phyloP scores from a whole-genome alignment of 2,888 invertebrate genomes.

The Trichogramma dendrolimi region DNA sequence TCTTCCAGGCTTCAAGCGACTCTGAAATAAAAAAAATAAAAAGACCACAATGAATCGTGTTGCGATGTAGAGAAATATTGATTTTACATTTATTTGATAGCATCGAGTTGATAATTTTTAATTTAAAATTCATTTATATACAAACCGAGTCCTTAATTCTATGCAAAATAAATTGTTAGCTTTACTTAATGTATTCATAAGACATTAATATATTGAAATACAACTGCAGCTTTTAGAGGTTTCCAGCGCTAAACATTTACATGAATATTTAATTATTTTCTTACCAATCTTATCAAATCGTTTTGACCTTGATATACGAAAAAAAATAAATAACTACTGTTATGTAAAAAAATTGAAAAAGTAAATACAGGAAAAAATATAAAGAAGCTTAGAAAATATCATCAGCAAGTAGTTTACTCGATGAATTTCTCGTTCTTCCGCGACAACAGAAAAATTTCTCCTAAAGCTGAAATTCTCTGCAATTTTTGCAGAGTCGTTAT shows the following conservation, averaged over 20 bases:
- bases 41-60: conserved; percentile 19
- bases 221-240: conserved; percentile 34
- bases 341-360: background rate
- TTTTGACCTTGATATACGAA: no score
- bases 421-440: background rate
- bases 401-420: background rate
- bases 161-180: conserved; percentile 43
- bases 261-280: no score
- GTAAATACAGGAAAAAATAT: background rate
- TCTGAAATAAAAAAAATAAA: conserved; percentile 58
- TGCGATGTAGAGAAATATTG: conserved; percentile 20
- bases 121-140: conserved; percentile 39
- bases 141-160: conserved; percentile 48
- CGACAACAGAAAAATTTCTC: conserved; percentile 26
- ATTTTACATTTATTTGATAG: conserved; percentile 40
- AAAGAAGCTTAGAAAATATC: background rate
- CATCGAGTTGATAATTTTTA: conserved; percentile 45
- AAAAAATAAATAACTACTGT: no score
- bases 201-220: conserved; percentile 44
- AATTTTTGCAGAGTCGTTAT: background rate
- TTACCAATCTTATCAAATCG: background rate
- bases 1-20: conserved; percentile 94
- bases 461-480: conserved; percentile 41
- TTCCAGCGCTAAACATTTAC: conserved; percentile 16
- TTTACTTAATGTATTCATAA: conserved; percentile 43